Conservation (phyloP, 2,888 invertebrate genomes). For the Noctua janthina region DNA sequence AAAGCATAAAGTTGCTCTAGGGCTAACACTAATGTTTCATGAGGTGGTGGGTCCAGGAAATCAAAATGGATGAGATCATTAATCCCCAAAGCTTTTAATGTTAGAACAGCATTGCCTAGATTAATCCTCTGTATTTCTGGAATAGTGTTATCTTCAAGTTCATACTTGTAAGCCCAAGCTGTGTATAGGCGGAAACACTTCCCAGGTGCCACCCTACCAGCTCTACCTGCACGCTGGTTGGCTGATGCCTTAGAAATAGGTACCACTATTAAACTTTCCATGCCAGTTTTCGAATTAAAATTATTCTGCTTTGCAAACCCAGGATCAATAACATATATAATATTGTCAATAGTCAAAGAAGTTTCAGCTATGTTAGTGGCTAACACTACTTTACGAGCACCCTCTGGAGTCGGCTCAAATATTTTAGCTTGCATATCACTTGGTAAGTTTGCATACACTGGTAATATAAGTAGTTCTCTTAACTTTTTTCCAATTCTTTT, state of each 20-base stretch:
- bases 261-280: constrained; percentile 99
- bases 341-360: constrained; percentile 99
- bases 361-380: constrained; percentile 99
- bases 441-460: constrained; percentile 99
- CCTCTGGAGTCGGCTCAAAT: constrained; percentile 99
- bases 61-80: constrained; percentile 99
- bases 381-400: constrained; percentile 98
- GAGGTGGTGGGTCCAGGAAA: constrained; percentile 99
- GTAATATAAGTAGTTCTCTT: constrained; percentile 97
- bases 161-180: constrained; percentile 99
- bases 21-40: constrained; percentile 97
- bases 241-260: constrained; percentile 99
- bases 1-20: constrained; percentile 99
- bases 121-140: constrained; percentile 99
- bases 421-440: constrained; percentile 99
- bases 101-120: constrained; percentile 98
- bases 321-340: constrained; percentile 99
- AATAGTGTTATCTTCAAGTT: constrained; percentile 99
- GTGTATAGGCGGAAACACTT: constrained; percentile 99
- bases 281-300: constrained; percentile 99
- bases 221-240: constrained; percentile 98
- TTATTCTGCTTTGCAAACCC: constrained; percentile 99
- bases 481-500: constrained; percentile 98
- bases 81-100: constrained; percentile 98
- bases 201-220: constrained; percentile 98